phyloP scores from a whole-genome alignment of 2,797 vertebrate genomes.

The Loriculus beryllinus region DNA sequence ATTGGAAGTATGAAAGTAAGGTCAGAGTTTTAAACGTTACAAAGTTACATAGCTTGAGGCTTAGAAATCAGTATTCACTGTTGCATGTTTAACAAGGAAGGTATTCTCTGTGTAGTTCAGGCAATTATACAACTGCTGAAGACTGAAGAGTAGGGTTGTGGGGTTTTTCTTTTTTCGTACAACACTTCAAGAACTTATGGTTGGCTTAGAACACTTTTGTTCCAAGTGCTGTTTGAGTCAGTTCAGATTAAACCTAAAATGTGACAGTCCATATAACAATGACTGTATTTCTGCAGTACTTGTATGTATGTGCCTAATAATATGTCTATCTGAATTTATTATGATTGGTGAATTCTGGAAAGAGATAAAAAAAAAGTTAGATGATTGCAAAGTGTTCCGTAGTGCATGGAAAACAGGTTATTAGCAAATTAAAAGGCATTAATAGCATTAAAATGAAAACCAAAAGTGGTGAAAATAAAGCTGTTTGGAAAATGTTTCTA shows the following conservation, averaged over 20 bases:
- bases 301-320: constrained; percentile 38
- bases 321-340: constrained; percentile 49
- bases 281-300: constrained; percentile 40
- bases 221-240: constrained; percentile 54
- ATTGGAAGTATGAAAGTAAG: constrained; percentile 39
- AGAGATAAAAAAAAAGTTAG: background rate
- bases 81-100: constrained; percentile 49
- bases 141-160: background rate
- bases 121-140: constrained; percentile 33
- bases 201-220: constrained; percentile 47
- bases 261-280: constrained; percentile 8
- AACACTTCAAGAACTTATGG: constrained; percentile 38
- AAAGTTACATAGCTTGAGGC: constrained; percentile 43
- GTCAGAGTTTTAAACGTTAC: constrained; percentile 21
- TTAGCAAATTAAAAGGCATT: background rate
- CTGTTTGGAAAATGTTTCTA: constrained; percentile 45
- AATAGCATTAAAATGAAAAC: constrained; percentile 14
- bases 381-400: background rate
- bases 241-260: constrained; percentile 49
- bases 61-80: constrained; percentile 47
- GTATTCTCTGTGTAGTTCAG: constrained; percentile 48
- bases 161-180: background rate
- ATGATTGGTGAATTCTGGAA: constrained; percentile 31
- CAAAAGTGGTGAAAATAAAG: constrained; percentile 2
- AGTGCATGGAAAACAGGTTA: constrained; percentile 9